Percentiles rank a stretch among this genome's conserved stretches.
Evolutionary conservation across 2,797 vertebrate species (phyloP).

Genomic region (Sarcoramphus papa): DNA sequence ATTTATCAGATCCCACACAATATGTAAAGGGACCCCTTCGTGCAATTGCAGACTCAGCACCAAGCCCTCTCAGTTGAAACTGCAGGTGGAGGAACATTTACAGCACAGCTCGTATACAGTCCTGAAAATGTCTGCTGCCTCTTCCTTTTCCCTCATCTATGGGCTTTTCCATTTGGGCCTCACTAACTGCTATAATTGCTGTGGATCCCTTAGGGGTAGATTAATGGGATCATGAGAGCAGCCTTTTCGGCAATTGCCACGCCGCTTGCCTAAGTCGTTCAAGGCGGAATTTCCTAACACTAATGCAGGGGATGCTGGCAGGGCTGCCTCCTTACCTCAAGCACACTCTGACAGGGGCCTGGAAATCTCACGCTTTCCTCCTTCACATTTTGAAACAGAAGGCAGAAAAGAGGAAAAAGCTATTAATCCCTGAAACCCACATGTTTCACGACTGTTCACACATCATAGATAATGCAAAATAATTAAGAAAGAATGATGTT

Average conservation of each 20-base stretch:
- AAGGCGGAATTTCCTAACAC: not conserved
- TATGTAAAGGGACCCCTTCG: slow-evolving; percentile 64
- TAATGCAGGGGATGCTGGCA: not conserved
- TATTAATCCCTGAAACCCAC: not conserved
- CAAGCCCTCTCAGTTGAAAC: slow-evolving; percentile 24
- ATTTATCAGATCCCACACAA: slow-evolving; percentile 77
- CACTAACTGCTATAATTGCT: slow-evolving; percentile 27
- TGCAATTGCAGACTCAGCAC: slow-evolving; percentile 57
- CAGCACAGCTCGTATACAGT: not conserved
- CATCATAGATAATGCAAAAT: not conserved
- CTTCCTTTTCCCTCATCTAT: not conserved
- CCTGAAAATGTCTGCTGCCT: slow-evolving; percentile 35
- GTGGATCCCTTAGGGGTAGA: slow-evolving; percentile 21
- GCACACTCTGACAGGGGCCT: not conserved
- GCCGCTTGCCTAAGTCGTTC: slow-evolving; percentile 17
- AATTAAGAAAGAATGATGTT: not conserved
- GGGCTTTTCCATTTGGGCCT: slow-evolving; percentile 41
- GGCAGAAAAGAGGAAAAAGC: not conserved
- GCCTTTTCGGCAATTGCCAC: not conserved
- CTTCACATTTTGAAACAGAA: not conserved
- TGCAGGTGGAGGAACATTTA: slow-evolving; percentile 72
- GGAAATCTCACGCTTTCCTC: not conserved
- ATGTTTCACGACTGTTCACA: not conserved
- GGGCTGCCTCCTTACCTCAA: not conserved
- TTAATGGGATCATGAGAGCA: slow-evolving; percentile 38